phyloP scores from a whole-genome alignment of 2,113 vertebrate genomes.

The Bucco capensis region DNA sequence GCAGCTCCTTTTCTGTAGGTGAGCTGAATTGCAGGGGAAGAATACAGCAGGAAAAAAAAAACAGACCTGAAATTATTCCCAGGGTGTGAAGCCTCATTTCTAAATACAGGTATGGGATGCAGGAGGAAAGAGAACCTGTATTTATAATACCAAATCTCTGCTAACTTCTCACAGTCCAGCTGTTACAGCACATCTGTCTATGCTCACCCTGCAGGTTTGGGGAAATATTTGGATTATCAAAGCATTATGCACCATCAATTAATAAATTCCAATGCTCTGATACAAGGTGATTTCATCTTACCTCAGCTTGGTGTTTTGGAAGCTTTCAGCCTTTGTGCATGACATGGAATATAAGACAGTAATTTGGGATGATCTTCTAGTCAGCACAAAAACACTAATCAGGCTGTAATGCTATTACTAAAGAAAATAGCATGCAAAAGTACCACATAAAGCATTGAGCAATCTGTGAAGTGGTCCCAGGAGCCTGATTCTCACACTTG shows the following conservation, averaged over 20 bases:
- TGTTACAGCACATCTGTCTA: neutral
- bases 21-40: too few relatives aligned
- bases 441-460: neutral
- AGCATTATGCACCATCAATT: neutral
- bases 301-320: neutral
- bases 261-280: neutral
- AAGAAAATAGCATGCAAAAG: neutral
- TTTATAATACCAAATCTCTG: neutral
- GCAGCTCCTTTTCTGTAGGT: neutral
- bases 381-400: constrained; percentile 7
- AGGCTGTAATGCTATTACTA: constrained; percentile 12
- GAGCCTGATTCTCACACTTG: neutral
- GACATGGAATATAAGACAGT: neutral
- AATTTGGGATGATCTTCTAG: neutral
- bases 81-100: neutral
- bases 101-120: neutral
- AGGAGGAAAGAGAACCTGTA: neutral
- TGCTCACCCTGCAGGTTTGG: too few relatives aligned
- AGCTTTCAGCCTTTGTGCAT: neutral
- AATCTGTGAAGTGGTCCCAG: neutral
- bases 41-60: neutral
- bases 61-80: neutral
- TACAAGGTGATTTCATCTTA: neutral
- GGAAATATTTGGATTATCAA: neutral
- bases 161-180: neutral